phyloP scores from a whole-genome alignment of 2,797 vertebrate genomes.

The Crocodylus rhombifer region DNA sequence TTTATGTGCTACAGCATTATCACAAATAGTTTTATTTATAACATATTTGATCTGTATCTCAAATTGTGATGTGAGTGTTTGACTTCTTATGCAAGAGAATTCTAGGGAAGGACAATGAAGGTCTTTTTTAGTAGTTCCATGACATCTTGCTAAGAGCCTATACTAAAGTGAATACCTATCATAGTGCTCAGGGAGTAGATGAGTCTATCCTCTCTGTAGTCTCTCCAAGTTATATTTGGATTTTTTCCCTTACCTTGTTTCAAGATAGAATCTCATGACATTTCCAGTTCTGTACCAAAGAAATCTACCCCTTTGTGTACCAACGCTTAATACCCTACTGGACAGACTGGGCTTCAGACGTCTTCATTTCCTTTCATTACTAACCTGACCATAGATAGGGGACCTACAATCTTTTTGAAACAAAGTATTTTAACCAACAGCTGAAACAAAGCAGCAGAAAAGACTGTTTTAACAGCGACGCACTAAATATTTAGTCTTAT shows the following conservation, averaged over 20 bases:
- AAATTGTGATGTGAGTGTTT: slow-evolving; percentile 19
- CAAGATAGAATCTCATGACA: neutral
- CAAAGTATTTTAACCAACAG: neutral
- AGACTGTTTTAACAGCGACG: neutral
- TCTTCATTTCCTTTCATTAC: neutral
- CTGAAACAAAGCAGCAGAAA: neutral
- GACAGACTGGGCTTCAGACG: neutral
- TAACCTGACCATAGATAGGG: neutral
- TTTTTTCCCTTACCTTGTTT: neutral
- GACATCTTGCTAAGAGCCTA: neutral
- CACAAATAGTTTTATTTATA: slow-evolving; percentile 30
- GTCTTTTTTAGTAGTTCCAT: neutral
- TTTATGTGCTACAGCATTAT: slow-evolving; percentile 26
- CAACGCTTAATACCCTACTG: neutral
- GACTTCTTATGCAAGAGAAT: neutral
- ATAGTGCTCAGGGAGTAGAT: neutral
- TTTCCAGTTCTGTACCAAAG: neutral
- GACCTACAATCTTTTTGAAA: no score
- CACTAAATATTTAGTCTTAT: neutral
- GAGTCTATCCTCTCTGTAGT: neutral
- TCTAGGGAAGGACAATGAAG: neutral
- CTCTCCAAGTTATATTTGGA: neutral
- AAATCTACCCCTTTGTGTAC: neutral
- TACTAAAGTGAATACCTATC: neutral
- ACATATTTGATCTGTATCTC: neutral